Conservation (phyloP, 2,113 vertebrate species). For the Protomyctophum bolini region DNA sequence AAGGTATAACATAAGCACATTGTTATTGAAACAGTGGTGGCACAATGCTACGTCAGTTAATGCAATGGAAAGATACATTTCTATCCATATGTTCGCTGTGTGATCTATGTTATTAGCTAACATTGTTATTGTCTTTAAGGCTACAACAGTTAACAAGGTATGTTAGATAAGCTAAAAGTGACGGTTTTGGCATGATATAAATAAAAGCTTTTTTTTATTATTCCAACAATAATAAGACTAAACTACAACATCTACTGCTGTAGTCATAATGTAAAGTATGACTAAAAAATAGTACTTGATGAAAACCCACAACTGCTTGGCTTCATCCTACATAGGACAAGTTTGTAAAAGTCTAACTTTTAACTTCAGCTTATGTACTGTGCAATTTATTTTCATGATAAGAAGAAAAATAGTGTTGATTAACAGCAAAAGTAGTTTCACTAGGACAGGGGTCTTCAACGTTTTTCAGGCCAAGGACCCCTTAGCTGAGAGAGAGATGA, state of each 20-base stretch:
- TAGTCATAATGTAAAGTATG: slow-evolving; percentile 62
- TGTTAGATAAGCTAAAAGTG: slow-evolving; percentile 70
- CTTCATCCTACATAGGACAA: slow-evolving; percentile 60
- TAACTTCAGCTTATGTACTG: slow-evolving; percentile 73
- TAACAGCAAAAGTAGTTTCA: slow-evolving; percentile 49
- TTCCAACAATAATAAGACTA: slow-evolving; percentile 54
- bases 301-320: slow-evolving; percentile 55
- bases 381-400: slow-evolving; percentile 66
- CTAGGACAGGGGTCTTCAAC: slow-evolving; percentile 58
- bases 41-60: slow-evolving; percentile 75
- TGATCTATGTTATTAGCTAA: slow-evolving; percentile 60
- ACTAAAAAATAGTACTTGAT: slow-evolving; percentile 51
- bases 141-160: slow-evolving; percentile 71
- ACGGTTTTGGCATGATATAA: slow-evolving; percentile 73
- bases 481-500: no score
- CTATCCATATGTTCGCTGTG: slow-evolving; percentile 56
- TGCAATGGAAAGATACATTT: slow-evolving; percentile 60
- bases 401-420: slow-evolving; percentile 41
- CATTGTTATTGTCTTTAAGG: slow-evolving; percentile 69
- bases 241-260: slow-evolving; percentile 65
- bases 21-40: slow-evolving; percentile 75
- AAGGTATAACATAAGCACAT: slow-evolving; percentile 76
- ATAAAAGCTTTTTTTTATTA: slow-evolving; percentile 63
- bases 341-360: slow-evolving; percentile 55
- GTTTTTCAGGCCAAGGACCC: no score